Base-by-base conservation (phyloP, 2,888 invertebrate genomes). In the Drosophila phalerata region DNA sequence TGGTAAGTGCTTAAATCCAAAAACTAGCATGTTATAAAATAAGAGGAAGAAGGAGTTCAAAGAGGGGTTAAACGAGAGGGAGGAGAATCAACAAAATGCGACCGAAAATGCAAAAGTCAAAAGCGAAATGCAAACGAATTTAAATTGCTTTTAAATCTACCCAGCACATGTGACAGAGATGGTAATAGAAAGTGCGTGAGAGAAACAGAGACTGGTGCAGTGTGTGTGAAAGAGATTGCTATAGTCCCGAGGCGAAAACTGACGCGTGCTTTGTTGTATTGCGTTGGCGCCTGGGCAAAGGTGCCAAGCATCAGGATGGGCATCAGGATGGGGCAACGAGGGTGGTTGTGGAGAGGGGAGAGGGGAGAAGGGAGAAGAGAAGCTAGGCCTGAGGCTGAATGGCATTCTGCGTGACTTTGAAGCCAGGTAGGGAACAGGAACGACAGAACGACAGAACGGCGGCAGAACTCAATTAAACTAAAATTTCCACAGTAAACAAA, bases 1-100 rank as follows among this genome's bases (percentile, higher is more conserved):
- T 98, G 98, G 98, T 97, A 90, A 92, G 91, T 90, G 42, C 68
- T 49, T 53, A 49, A 67, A 57, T 37, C 47, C n/a, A 32, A 28
- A 53, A 69, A 64, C 62, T 48, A 75, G 43, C 42, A 45, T 15
- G 10, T 32, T 55, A 49, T 43, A 49, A 38, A 45, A 45, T 48
- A 47, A 17, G 25, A 53, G 17, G 9, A 8, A 43, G 43, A 28
- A 28, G 28, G 28, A 8, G 30, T 6, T 30, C 19, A 17, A n/a
- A 52, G 56, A 60, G 15, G 22, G 11, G 30, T 17, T 28, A 53
- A 3, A 8, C n/a, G 17, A 5, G 10, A 17, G 17, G 17, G 25
- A 28, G 19, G 11, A 15, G 9, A 17, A 17, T 34, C 48, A 37
- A 56, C 57, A 38, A 48, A 62, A 49, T 56, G 63, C 28, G 37